phyloP scores from a whole-genome alignment of 2,888 invertebrate species.

The Epirrhoe alternata region DNA sequence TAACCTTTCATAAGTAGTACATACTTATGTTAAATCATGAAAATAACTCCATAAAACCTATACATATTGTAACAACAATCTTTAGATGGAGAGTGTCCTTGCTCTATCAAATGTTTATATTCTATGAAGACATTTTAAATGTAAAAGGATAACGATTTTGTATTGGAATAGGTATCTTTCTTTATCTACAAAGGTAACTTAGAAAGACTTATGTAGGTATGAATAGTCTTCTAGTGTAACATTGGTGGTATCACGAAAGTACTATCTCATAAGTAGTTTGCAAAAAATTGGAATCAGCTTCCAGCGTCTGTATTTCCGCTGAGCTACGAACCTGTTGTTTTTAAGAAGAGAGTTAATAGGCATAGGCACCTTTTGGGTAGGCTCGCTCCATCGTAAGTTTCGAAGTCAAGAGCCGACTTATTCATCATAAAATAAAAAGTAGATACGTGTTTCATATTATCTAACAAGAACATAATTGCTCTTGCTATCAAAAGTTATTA shows the following conservation, averaged over 20 bases:
- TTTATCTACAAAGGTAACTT: not conserved
- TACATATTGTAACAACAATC: not conserved
- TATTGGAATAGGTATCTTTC: not conserved
- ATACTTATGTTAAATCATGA: not conserved
- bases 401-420: too few species aligned
- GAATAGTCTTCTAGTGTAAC: too few species aligned
- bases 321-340: too few species aligned
- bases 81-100: not conserved
- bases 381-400: too few species aligned
- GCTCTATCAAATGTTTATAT: not conserved
- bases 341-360: too few species aligned
- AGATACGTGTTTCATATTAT: constrained; percentile 7
- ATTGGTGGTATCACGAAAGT: too few species aligned
- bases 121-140: not conserved
- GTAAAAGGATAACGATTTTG: not conserved
- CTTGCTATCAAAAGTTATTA: not conserved
- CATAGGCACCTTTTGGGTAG: too few species aligned
- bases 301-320: too few species aligned
- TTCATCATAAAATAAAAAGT: too few species aligned
- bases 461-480: constrained; percentile 12
- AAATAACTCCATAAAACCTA: not conserved
- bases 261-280: too few species aligned
- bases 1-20: too few species aligned
- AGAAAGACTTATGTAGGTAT: not conserved
- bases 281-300: too few species aligned